Evolutionary conservation across 1,140 invertebrate species (phyloP).

Genomic region (Meloidogyne exigua): DNA sequence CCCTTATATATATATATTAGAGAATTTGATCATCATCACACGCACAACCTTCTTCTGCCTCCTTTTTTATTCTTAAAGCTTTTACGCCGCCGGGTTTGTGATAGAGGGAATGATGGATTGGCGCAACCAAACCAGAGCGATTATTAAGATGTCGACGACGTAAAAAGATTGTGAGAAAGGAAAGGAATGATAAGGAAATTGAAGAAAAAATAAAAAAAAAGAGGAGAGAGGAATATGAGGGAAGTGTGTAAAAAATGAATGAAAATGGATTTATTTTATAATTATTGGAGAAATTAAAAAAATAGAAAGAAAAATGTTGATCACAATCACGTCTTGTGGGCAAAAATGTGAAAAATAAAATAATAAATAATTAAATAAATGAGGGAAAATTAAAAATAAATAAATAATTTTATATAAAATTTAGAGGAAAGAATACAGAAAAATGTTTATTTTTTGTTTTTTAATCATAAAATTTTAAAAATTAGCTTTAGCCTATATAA

Average conservation of each 20-base stretch:
- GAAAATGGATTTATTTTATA: background rate
- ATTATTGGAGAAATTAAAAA: slow-evolving; percentile 13
- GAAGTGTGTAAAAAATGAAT: slow-evolving; percentile 2
- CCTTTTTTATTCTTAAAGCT: background rate
- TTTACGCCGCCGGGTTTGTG: slow-evolving; percentile 12
- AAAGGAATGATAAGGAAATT: background rate
- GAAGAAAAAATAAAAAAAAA: background rate
- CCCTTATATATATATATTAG: too few species aligned
- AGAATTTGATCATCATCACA: background rate
- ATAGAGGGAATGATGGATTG: slow-evolving; percentile 8
- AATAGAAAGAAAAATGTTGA: background rate
- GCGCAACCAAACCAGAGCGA: background rate
- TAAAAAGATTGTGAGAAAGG: slow-evolving; percentile 6
- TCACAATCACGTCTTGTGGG: background rate
- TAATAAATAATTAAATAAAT: background rate
- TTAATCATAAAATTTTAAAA: too few species aligned
- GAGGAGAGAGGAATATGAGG: background rate
- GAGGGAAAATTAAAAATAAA: background rate
- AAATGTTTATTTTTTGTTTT: background rate
- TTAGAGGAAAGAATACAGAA: background rate
- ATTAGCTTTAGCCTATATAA: too few species aligned
- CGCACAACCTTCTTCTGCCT: background rate
- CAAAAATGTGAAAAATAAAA: background rate
- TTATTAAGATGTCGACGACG: slow-evolving; percentile 8
- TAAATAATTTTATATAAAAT: background rate